These are phyloP conservation scores for Hucho hucho DNA, from an alignment of 2,113 vertebrate species.

Conservation along the genomic window DNA sequence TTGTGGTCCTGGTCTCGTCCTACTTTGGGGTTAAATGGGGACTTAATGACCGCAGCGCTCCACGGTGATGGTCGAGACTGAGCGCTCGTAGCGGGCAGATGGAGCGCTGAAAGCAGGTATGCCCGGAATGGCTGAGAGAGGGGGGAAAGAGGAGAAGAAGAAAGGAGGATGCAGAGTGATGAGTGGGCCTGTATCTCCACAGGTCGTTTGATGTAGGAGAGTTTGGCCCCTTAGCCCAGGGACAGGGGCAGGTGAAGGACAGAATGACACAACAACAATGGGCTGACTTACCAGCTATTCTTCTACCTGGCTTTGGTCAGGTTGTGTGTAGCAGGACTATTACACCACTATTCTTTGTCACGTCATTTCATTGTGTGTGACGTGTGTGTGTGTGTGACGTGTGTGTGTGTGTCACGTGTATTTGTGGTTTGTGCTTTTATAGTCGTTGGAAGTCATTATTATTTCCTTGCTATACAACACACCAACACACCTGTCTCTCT, in stretches of 20 bases:
- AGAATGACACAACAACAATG: slow-evolving; percentile 40
- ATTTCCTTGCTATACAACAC: too few species aligned
- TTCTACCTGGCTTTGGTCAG: not conserved
- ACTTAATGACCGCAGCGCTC: slow-evolving; percentile 3
- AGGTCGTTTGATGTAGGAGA: slow-evolving; percentile 67
- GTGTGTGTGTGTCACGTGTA: too few species aligned
- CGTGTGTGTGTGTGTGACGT: not conserved
- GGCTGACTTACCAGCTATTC: slow-evolving; percentile 33
- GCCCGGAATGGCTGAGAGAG: slow-evolving; percentile 62
- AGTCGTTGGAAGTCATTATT: too few species aligned
- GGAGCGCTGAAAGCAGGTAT: slow-evolving; percentile 71
- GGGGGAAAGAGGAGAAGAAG: slow-evolving; percentile 57
- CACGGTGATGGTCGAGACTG: not conserved
- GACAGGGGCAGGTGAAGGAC: slow-evolving; percentile 9
- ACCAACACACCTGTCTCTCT: slow-evolving; percentile 56
- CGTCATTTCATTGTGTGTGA: too few species aligned
- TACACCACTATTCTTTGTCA: too few species aligned
- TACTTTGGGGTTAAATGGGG: not conserved
- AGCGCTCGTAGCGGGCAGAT: not conserved
- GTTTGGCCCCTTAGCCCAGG: slow-evolving; percentile 30
- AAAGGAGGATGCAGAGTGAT: slow-evolving; percentile 72
- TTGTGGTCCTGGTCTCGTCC: not conserved
- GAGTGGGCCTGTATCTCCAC: slow-evolving; percentile 69
- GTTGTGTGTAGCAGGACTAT: not conserved
- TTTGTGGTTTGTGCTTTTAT: too few species aligned